Conservation (phyloP, 2,113 vertebrate species). For the rat (Rattus norvegicus) region GRCr8 NC_086020.1:231313001-231313500, state of each 20-base stretch:
- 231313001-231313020: background rate
- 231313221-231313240: background rate
- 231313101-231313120: background rate
- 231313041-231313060: background rate
- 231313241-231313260: background rate
- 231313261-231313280: background rate
- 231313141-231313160: background rate
- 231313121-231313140: background rate
- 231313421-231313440: background rate
- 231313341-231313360: background rate
- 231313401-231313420: background rate
- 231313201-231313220: background rate
- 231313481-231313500: background rate
- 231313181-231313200: background rate
- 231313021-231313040: constrained; percentile 10
- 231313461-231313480: background rate
- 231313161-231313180: background rate
- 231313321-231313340: background rate
- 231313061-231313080: background rate
- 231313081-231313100: background rate
- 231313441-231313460: background rate
- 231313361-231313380: background rate
- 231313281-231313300: background rate
- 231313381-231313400: background rate
- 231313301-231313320: background rate